Evolutionary conservation across 2,888 invertebrate species (phyloP).

Genomic region (Oscheius onirici): DNA sequence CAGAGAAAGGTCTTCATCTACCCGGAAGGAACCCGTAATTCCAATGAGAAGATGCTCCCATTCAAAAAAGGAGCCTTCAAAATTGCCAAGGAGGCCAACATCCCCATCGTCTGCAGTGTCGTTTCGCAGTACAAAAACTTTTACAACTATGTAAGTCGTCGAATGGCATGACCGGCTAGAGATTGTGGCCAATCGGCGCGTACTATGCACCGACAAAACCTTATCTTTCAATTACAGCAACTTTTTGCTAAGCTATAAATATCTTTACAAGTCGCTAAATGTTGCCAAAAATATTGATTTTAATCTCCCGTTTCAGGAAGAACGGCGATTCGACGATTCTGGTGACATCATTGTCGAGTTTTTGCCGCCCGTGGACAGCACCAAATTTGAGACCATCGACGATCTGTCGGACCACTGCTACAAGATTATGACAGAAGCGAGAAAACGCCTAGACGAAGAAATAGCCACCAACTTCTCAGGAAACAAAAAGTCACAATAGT

Average conservation of each 20-base stretch:
- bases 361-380: constrained; percentile 50
- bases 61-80: constrained; percentile 98
- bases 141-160: constrained; percentile 70
- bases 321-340: constrained; percentile 41
- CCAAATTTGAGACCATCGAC: constrained; percentile 50
- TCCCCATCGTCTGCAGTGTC: constrained; percentile 87
- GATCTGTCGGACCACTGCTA: constrained; percentile 54
- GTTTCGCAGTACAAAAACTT: constrained; percentile 83
- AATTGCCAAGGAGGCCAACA: constrained; percentile 78
- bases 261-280: too few species aligned
- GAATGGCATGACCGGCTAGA: too few species aligned
- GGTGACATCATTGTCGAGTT: constrained; percentile 52
- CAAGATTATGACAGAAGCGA: constrained; percentile 43
- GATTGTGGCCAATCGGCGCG: too few species aligned
- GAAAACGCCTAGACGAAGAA: constrained; percentile 22
- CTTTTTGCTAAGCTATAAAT: background rate
- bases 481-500: constrained; percentile 21
- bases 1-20: constrained; percentile 86
- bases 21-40: constrained; percentile 89
- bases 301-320: constrained; percentile 47
- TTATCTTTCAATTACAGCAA: background rate
- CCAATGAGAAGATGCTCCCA: constrained; percentile 85
- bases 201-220: too few species aligned
- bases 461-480: background rate
- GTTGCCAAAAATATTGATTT: too few species aligned